Base-by-base conservation (phyloP, 2,888 invertebrate species). In the Oligia latruncula region DNA sequence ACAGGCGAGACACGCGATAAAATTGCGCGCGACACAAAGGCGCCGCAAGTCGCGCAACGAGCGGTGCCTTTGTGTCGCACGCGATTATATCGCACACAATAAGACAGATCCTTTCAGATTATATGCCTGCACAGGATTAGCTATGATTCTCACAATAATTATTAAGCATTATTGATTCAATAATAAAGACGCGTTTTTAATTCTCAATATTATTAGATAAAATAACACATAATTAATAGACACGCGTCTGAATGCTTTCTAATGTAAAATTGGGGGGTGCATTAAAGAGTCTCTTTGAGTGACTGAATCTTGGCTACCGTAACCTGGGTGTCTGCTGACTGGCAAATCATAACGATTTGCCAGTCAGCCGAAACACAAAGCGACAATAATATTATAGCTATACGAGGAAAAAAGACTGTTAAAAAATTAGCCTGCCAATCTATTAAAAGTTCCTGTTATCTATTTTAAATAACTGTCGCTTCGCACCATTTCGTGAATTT, bases 401-500 rank as follows among this genome's bases (percentile, higher is more conserved):
- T 52, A 71, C 35, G 35, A 52, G 9, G n/a, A 29, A 70, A 23
- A 35, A 49, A 17, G 1, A 1, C 11, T 0, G 0, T 29, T 46
- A 4, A 23, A 20, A 29, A 20, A 29, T 40, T 46, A 23, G 55
- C n/a, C 20, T 46, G 13, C 9, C 5, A 23, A 8, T 40, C 5
- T 13, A 43, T 60, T 46, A 1, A 35, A 60, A 46, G 17, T 60
- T 66, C 35, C 15, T 35, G 55, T 46, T 66, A 65, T 29, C 29
- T 29, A 29, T 66, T 77, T 55, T 65, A 77, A 52, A 52, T 9
- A 46, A 60, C 35, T n/a, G 13, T 29, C 20, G 15, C 11, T 55
- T 83, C 62, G 55, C 15, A 8, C 9, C 17, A 4, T 52, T 74
- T 71, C 62, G 73, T 74, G 73, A 77, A 74, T 62, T 64, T 82